These are phyloP conservation scores for Myopa tessellatipennis DNA, from an alignment of 2,888 invertebrate species.

Conservation along the genomic window DNA sequence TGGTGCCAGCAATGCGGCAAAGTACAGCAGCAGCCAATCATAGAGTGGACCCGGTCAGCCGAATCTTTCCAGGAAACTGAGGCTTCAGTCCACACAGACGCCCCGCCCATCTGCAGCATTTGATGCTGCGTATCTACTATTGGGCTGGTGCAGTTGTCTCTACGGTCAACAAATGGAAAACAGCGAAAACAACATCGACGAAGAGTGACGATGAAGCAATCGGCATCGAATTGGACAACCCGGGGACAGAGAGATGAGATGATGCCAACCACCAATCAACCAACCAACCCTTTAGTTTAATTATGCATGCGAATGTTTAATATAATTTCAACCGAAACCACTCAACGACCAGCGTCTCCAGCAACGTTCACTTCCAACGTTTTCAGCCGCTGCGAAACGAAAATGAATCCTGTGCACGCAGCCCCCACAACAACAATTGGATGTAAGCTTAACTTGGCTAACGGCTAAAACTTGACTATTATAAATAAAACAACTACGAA, in stretches of 20 bases:
- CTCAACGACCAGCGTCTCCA: constrained; percentile 11
- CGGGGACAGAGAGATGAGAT: background rate
- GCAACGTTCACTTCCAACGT: background rate
- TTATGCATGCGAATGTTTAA: background rate
- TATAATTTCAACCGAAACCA: background rate
- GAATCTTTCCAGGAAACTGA: background rate
- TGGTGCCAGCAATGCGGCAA: background rate
- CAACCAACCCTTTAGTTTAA: background rate
- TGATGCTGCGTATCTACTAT: background rate
- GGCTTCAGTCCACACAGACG: background rate
- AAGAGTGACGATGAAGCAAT: background rate
- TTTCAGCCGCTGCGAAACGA: constrained; percentile 2
- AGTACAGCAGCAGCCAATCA: background rate
- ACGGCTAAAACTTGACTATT: constrained; percentile 10
- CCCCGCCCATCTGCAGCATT: background rate
- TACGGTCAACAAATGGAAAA: background rate
- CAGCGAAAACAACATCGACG: background rate
- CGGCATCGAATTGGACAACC: too few species aligned
- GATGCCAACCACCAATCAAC: background rate
- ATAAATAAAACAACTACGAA: constrained; percentile 19
- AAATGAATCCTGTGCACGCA: constrained; percentile 12
- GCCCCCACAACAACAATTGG: background rate
- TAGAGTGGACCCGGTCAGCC: background rate
- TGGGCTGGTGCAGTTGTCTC: background rate
- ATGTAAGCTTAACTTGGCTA: constrained; percentile 30